A percentile compares a stretch with the other conserved stretches of the same genome.
Evolutionary conservation across 2,888 invertebrate species (phyloP).

Genomic region (Dioctria linearis): DNA sequence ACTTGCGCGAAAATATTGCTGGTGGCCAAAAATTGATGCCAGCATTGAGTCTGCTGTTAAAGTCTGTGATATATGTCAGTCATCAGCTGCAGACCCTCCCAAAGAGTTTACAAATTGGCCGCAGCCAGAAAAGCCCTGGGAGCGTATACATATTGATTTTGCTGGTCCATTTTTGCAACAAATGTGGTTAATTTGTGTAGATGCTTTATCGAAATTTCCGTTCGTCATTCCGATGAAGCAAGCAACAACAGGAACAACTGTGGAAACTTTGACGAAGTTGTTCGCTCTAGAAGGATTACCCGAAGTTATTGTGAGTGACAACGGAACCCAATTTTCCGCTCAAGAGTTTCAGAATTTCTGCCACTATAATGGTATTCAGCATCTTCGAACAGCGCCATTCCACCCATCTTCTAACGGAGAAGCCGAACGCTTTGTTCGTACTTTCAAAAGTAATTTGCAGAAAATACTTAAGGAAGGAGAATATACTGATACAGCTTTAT

Average conservation of each 20-base stretch:
- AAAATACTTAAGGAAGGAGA: background rate
- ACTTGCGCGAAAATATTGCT: slow-evolving; percentile 50
- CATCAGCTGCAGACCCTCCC: background rate
- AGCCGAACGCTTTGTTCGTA: slow-evolving; percentile 1
- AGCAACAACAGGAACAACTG: background rate
- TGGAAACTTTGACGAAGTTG: background rate
- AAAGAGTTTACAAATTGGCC: background rate
- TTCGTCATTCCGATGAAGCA: background rate
- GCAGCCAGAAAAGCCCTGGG: background rate
- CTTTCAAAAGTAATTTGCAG: background rate
- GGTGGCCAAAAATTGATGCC: slow-evolving; percentile 48
- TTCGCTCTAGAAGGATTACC: slow-evolving; percentile 1
- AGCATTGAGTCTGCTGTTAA: slow-evolving; percentile 40
- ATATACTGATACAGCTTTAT: background rate
- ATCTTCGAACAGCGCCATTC: background rate
- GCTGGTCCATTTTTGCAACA: background rate
- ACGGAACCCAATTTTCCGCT: background rate
- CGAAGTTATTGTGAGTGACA: background rate
- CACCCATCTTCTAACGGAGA: slow-evolving; percentile 2
- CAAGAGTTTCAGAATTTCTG: background rate
- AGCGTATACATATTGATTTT: background rate
- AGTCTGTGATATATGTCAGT: slow-evolving; percentile 7
- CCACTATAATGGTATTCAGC: background rate
- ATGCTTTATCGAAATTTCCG: background rate
- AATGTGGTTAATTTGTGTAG: background rate